Percentiles rank a stretch among this genome's conserved stretches.
Evolutionary conservation across 2,797 vertebrate species (phyloP).

Genomic region (Nannoperca obscura): DNA sequence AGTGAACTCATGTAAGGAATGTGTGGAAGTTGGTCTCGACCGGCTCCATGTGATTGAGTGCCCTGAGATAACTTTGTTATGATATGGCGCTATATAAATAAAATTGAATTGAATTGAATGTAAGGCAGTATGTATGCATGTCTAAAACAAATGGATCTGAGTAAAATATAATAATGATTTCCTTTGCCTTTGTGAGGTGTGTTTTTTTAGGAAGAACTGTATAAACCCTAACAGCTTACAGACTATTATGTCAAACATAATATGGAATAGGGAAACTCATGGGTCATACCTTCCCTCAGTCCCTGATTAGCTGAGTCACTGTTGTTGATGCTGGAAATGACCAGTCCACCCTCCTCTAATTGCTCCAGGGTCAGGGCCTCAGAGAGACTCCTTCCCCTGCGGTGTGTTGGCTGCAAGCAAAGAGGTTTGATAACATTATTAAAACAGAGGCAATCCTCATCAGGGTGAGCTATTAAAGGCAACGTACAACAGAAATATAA

Average conservation of each 20-base stretch:
- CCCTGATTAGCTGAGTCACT: conserved; percentile 50
- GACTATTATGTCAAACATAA: neutral
- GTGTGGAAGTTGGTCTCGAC: too few relatives aligned
- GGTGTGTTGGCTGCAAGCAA: conserved; percentile 63
- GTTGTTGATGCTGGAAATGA: conserved; percentile 69
- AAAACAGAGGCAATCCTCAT: neutral
- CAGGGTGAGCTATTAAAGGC: neutral
- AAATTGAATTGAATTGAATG: too few relatives aligned
- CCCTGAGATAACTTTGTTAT: too few relatives aligned
- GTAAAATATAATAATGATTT: neutral
- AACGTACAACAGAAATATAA: neutral
- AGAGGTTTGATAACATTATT: neutral
- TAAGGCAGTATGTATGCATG: too few relatives aligned
- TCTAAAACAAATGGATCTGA: neutral
- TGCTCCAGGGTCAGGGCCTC: conserved; percentile 80
- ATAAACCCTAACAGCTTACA: neutral
- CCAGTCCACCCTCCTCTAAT: conserved; percentile 64
- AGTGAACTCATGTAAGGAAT: too few relatives aligned
- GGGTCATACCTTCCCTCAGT: conserved; percentile 76
- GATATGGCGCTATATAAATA: too few relatives aligned
- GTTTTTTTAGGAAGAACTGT: neutral
- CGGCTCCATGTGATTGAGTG: too few relatives aligned
- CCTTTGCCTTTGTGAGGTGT: neutral
- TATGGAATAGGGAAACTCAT: too few relatives aligned
- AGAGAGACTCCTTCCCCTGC: conserved; percentile 81